Evolutionary conservation across 2,888 invertebrate genomes (phyloP), one percentile per base, ranked within the genome.

Genomic region (Erebia ligea): DNA sequence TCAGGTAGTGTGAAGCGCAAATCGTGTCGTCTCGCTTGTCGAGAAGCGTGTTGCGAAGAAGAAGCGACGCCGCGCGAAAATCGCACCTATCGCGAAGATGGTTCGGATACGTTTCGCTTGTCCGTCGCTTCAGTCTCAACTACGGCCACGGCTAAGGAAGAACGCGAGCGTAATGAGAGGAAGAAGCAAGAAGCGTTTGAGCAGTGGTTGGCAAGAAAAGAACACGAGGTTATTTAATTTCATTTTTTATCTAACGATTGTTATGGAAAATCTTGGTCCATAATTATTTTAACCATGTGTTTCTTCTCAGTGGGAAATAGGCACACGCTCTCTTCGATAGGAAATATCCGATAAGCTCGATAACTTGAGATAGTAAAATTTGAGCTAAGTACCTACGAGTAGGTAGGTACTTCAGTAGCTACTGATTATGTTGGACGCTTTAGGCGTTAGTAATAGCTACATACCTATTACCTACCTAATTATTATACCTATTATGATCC

Each of bases 51-150:
- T 68, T 21, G 45, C 1, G 74, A 77, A 10, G 80, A 80, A 1
- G 86, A 86, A 19, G 85, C 85, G 25, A 90, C 91, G 0, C 86
- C 90, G 1, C 84, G 91, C 1, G 84, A 79, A 67, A 82, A 85
- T 71, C 85, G 81, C 54, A 91, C 92, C 0, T 92, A 89, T 70
- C 84, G 89, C 19, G 92, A 91, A 73, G 90, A 91, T 25, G 88
- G 86, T 0, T 82, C 87, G 0, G 93, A 93, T 61, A 93, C 93
- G 1, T 93, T 93, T 73, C 81, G 92, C 17, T 79, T 93, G 65
- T 93, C 93, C 0, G 91, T 93, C 3, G 87, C 85, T 0, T 93
- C 93, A 0, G 75, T 88, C 1, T 92, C 93, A 0, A 92, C 93
- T 0, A 92, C 90, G 1, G 86, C 90, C 0, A 91, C 92, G 0